Evolutionary conservation across 2,888 invertebrate genomes (phyloP), one percentile per base, ranked within the genome.

Genomic region (Diadromus collaris): DNA sequence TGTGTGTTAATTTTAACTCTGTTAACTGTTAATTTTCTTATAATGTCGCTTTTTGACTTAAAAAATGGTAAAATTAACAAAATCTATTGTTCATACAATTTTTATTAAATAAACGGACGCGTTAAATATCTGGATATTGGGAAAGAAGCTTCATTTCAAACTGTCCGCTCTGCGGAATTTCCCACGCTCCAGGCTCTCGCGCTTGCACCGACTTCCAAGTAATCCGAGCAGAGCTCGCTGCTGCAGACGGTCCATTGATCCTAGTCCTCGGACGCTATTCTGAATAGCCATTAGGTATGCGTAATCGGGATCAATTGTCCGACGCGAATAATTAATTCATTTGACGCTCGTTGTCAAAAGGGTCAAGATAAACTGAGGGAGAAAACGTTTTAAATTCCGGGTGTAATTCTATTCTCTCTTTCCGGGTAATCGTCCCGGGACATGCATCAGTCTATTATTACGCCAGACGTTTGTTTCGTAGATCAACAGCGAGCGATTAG

Each of bases 291-390:
- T 21, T 51, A 51, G 51, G 21, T 51, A 51, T 51, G 51, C 74
- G 68, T 64, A 38, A 21, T 21, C 38, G 61, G 51, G 79, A 51
- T 46, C 75, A 71, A 75, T 51, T 63, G 61, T 61, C 46, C 38
- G 65, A 63, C 44, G 68, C 71, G 79, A 79, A 79, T 75, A 80
- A 80, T 80, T 78, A 80, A 80, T 78, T 80, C 78, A 75, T 78
- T 78, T 75, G 74, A 68, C 71, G 60, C 63, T 67, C 61, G 64
- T 65, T 24, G 51, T 48, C 27, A 32, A 46, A 58, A 68, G 41
- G 61, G 29, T 68, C 67, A 68, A 68, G 38, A 63, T 24, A 41
- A 72, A 71, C 21, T n/a, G n/a, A 79, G 46, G 29, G 46, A 41
- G 19, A 6, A 51, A 51, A 51, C 51, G 51, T 38, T 63, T 75